These are phyloP conservation scores for Euplexia lucipara DNA, from an alignment of 2,888 invertebrate genomes.

Conservation along the genomic window DNA sequence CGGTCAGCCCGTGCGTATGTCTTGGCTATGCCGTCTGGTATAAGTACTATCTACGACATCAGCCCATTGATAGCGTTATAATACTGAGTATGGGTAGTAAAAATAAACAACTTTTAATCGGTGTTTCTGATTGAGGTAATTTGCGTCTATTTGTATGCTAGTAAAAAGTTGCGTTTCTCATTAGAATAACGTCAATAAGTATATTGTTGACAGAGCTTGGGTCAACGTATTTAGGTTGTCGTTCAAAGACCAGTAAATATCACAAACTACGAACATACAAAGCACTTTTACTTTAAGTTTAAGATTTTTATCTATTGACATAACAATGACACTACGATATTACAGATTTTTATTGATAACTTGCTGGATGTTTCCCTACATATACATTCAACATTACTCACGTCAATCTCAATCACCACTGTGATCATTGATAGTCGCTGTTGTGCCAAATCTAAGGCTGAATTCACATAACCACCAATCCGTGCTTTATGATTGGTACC, in stretches of 20 bases:
- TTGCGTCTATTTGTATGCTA: constrained; percentile 5
- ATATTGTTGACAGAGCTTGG: neutral
- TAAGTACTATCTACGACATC: constrained; percentile 73
- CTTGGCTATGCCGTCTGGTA: constrained; percentile 71
- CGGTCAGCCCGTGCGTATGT: constrained; percentile 74
- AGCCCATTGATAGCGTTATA: constrained; percentile 77
- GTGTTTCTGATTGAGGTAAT: constrained; percentile 11
- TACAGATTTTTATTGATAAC: too few species aligned
- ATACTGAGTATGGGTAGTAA: constrained; percentile 3
- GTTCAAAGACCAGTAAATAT: neutral
- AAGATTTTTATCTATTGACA: too few species aligned
- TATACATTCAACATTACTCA: constrained; percentile 23
- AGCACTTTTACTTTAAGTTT: neutral
- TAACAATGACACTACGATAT: too few species aligned
- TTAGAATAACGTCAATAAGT: constrained; percentile 2
- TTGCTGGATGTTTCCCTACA: too few species aligned
- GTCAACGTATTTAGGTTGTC: neutral
- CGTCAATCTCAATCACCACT: constrained; percentile 34
- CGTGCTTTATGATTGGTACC: constrained; percentile 30
- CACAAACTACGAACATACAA: neutral
- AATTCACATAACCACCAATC: constrained; percentile 25
- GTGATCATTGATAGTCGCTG: constrained; percentile 13
- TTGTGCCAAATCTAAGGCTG: neutral
- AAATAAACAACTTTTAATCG: constrained; percentile 35
- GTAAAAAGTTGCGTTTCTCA: constrained; percentile 14